phyloP scores from a whole-genome alignment of 2,888 invertebrate species.

The Scaptomyza tumidula region DNA sequence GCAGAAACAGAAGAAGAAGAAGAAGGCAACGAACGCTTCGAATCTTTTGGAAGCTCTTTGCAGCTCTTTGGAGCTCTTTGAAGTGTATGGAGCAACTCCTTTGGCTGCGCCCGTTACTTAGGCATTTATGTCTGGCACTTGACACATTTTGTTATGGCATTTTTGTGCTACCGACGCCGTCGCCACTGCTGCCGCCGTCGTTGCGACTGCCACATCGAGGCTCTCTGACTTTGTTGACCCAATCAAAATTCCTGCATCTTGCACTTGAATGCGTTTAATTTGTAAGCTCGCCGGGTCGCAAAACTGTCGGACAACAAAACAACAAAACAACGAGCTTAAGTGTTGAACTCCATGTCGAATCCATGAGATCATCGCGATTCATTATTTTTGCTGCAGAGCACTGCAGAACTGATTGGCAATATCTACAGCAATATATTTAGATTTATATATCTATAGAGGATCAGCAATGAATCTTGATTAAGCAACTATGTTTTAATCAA shows the following conservation, averaged over 20 bases:
- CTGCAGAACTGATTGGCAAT: neutral
- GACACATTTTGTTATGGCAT: conserved; percentile 81
- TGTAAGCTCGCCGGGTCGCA: conserved; percentile 59
- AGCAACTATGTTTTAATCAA: conserved; percentile 5
- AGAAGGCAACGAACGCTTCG: conserved; percentile 2
- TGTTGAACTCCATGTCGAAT: conserved; percentile 30
- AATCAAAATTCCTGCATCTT: conserved; percentile 77
- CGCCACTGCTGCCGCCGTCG: conserved; percentile 2
- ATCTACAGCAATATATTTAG: conserved; percentile 3
- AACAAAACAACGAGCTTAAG: conserved; percentile 1
- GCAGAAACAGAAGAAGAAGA: neutral
- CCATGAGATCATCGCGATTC: conserved; percentile 13
- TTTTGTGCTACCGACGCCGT: conserved; percentile 71
- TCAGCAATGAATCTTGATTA: conserved; percentile 4
- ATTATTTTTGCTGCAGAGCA: neutral
- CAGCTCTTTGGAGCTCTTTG: too few relatives aligned
- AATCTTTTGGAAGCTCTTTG: too few relatives aligned
- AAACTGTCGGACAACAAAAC: conserved; percentile 6
- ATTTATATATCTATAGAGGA: neutral
- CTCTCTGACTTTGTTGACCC: conserved; percentile 73
- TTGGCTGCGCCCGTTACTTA: conserved; percentile 65
- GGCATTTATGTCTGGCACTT: conserved; percentile 81
- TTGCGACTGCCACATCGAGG: conserved; percentile 7
- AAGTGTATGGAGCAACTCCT: conserved; percentile 11
- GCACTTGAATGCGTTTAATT: conserved; percentile 80